Conservation (phyloP, 1,140 invertebrate genomes). For the Aphelinus certus region DNA sequence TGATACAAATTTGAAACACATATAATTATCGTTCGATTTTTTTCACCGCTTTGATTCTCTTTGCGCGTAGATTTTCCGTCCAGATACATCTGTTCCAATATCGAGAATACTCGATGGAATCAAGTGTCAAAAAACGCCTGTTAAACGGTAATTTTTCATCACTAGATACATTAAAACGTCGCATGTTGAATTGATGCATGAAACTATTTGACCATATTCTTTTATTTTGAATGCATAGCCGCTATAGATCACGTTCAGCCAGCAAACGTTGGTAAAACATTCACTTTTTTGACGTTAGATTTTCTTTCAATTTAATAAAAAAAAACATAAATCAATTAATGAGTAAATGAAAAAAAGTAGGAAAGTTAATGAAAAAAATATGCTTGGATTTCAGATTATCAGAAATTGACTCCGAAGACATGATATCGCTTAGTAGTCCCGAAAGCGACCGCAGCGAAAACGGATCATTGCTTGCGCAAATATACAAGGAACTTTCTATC, state of each 20-base stretch:
- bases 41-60: background rate
- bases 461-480: conserved; percentile 55
- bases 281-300: too few relatives aligned
- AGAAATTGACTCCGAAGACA: conserved; percentile 49
- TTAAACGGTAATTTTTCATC: conserved; percentile 51
- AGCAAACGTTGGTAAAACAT: conserved; percentile 52
- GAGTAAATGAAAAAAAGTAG: too few relatives aligned
- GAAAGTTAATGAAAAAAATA: conserved; percentile 1
- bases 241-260: conserved; percentile 52
- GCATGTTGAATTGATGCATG: conserved; percentile 20
- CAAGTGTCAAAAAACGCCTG: conserved; percentile 55
- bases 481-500: conserved; percentile 62
- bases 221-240: conserved; percentile 55
- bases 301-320: too few relatives aligned
- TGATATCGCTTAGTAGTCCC: conserved; percentile 53
- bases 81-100: conserved; percentile 59
- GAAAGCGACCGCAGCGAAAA: conserved; percentile 49
- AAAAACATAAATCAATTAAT: too few relatives aligned
- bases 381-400: conserved; percentile 46
- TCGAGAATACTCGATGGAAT: conserved; percentile 61
- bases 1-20: background rate
- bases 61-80: conserved; percentile 60
- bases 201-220: conserved; percentile 21
- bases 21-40: conserved; percentile 18
- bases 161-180: background rate